These are phyloP conservation scores for Trichonephila inaurata DNA, from an alignment of 1,140 invertebrate species.

Conservation along the genomic window DNA sequence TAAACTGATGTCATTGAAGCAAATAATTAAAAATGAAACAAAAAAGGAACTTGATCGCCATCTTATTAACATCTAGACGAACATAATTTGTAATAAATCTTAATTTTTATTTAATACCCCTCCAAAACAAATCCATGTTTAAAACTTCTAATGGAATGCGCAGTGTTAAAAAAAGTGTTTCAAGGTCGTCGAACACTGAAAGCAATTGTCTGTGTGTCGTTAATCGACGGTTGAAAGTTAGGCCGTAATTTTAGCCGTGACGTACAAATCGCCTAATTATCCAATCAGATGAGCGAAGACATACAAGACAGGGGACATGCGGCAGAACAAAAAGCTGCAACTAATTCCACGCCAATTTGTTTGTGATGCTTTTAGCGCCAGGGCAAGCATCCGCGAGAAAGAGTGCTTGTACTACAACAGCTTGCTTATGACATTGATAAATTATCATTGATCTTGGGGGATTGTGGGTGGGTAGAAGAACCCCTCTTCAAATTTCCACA, in stretches of 20 bases:
- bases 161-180: background rate
- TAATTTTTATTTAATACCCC: conserved; percentile 28
- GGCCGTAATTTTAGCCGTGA: conserved; percentile 65
- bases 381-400: background rate
- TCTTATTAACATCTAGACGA: background rate
- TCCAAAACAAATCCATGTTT: conserved; percentile 33
- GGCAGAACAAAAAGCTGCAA: conserved; percentile 39
- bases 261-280: conserved; percentile 74
- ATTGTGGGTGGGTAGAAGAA: background rate
- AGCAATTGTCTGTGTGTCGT: conserved; percentile 23
- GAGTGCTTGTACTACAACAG: conserved; percentile 65
- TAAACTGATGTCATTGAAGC: background rate
- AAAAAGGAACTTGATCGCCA: background rate
- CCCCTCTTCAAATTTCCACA: conserved; percentile 29
- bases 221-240: conserved; percentile 54
- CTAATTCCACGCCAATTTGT: conserved; percentile 73
- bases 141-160: conserved; percentile 8
- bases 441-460: conserved; percentile 71
- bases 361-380: conserved; percentile 54
- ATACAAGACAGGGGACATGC: conserved; percentile 55
- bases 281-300: conserved; percentile 63
- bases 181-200: conserved; percentile 22
- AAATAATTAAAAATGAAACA: background rate
- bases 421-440: conserved; percentile 75
- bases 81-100: conserved; percentile 35